Conservation (phyloP, 1,140 invertebrate genomes). For the Saxidomus purpurata region DNA sequence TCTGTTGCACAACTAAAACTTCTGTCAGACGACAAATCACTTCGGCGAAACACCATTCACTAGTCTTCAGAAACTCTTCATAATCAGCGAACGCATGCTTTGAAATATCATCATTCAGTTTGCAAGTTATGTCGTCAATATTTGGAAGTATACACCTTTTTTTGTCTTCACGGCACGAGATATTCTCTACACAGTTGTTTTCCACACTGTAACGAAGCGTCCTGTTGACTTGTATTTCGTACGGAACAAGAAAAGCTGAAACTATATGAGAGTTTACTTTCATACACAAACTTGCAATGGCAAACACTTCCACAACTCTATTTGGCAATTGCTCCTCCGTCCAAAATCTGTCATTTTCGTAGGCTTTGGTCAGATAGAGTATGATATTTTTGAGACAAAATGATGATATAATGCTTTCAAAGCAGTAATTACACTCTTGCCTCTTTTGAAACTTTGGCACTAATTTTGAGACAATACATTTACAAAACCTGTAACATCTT, state of each 20-base stretch:
- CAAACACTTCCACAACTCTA: conserved; percentile 14
- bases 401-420: neutral
- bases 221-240: neutral
- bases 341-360: neutral
- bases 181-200: neutral
- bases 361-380: neutral
- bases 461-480: neutral
- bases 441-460: conserved; percentile 9
- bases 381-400: conserved; percentile 7
- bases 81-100: neutral
- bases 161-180: neutral
- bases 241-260: neutral
- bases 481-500: neutral
- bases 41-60: neutral
- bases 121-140: neutral
- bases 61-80: neutral
- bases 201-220: neutral
- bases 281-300: neutral
- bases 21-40: conserved; percentile 12
- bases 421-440: neutral
- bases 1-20: neutral
- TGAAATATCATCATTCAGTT: neutral
- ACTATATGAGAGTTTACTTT: neutral
- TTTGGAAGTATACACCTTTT: neutral
- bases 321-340: neutral